Evolutionary conservation across 2,797 vertebrate species (phyloP).

Genomic region (Poeciliopsis turneri): DNA sequence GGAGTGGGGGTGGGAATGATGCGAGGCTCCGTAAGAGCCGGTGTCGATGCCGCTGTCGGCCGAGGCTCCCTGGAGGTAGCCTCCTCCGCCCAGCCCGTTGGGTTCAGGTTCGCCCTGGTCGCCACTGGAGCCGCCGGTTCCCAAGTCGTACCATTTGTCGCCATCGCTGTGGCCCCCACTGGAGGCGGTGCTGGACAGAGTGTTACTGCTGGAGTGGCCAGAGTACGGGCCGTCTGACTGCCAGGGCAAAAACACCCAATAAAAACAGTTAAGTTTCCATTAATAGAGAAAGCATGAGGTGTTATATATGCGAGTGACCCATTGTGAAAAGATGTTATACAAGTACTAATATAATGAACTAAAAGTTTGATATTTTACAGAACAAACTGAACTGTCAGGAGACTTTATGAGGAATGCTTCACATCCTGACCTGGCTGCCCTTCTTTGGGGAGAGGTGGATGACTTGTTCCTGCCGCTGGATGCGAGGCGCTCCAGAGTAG

Average conservation of each 20-base stretch:
- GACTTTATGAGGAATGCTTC: neutral
- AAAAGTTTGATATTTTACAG: neutral
- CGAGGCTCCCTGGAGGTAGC: conserved; percentile 92
- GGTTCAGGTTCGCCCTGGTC: conserved; percentile 90
- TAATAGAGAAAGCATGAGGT: neutral
- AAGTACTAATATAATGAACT: neutral
- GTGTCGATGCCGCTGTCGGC: conserved; percentile 95
- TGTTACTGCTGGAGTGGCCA: conserved; percentile 98
- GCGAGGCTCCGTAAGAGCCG: conserved; percentile 86
- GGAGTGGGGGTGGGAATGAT: conserved; percentile 71
- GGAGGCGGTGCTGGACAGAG: conserved; percentile 96
- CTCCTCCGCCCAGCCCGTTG: conserved; percentile 88
- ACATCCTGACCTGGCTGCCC: conserved; percentile 88
- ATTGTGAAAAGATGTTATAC: neutral
- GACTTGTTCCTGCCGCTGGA: conserved; percentile 96
- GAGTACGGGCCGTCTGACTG: conserved; percentile 95
- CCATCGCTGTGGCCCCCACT: conserved; percentile 93
- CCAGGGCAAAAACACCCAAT: neutral
- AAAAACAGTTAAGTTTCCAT: conserved; percentile 8
- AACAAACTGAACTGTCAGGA: neutral
- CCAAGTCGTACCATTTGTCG: conserved; percentile 97
- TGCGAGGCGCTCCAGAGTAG: conserved; percentile 93
- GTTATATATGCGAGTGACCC: neutral
- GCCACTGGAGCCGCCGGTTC: conserved; percentile 81
- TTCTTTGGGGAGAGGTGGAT: conserved; percentile 97